Evolutionary conservation across 2,113 vertebrate species (phyloP), one percentile per base, ranked within the genome.

Genomic region (Girardinichthys multiradiatus): DNA sequence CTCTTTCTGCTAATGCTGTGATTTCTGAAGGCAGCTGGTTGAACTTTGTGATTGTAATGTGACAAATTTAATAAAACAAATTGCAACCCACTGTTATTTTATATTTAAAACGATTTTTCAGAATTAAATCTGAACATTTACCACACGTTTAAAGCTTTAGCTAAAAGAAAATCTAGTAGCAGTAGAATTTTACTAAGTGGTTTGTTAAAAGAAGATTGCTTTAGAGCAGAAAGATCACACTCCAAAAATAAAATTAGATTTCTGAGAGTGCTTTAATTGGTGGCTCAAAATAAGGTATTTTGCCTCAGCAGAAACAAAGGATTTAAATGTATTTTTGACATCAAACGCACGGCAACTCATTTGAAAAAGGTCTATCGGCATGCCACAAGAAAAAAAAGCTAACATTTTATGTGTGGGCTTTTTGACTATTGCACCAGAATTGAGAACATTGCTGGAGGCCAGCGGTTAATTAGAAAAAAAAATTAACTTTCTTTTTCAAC

Each of bases 261-360:
- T 83, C 54, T 63, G 62, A 64, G 81, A 79, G 68, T 3, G 58
- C 88, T 92, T 90, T 90, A 85, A 89, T 90, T 79, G 68, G 64
- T 3, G 63, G 76, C 86, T 90, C 78, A 85, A 81, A 88, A 90
- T 86, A 77, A 73, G 87, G 89, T 91, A 88, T 80, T 79, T 61
- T 72, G 70, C 60, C 74, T 86, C 79, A 48, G 77, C 21, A 57
- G 77, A 90, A 77, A 45, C 42, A 45, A 45, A 70, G 77, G 66
- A 78, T 83, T 83, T 85, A 68, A 82, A 80, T 65, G 78, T 35
- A 82, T 76, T 78, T 85, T 90, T 86, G 84, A 86, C 91, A 86
- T 90, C 90, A 90, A 87, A 90, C 79, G 76, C 64, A 76, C 13
- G 83, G 79, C 65, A 30, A 65, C 83, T 84, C 21, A 88, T 89